Evolutionary conservation across 2,797 vertebrate species (phyloP).

Genomic region (Falco novaeseelandiae): DNA sequence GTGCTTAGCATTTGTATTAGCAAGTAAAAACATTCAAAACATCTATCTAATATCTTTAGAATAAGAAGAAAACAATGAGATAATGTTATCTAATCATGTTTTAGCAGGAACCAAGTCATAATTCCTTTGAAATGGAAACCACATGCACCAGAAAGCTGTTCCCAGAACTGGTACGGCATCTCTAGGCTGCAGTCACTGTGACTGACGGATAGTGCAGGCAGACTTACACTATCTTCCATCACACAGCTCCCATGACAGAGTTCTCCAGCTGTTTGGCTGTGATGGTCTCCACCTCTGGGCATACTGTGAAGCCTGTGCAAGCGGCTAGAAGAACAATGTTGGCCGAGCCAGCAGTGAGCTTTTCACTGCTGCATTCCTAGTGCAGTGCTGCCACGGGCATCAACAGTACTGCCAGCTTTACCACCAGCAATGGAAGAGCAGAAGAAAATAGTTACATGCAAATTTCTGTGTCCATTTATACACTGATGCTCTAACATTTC

Average conservation of each 20-base stretch:
- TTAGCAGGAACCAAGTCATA: neutral
- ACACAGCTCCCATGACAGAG: too few relatives aligned
- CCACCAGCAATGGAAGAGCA: too few relatives aligned
- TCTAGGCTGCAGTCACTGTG: neutral
- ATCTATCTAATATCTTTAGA: neutral
- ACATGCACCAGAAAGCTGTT: neutral
- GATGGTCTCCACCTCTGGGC: neutral
- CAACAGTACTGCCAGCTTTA: accelerated
- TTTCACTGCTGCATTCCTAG: neutral
- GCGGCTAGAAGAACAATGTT: neutral
- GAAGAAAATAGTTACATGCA: neutral
- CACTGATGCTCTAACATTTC: neutral
- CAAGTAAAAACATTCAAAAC: neutral
- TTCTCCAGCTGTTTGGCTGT: neutral
- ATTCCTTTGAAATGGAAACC: neutral
- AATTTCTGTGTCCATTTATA: neutral
- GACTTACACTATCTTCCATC: neutral
- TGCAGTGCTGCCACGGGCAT: neutral
- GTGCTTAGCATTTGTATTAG: neutral
- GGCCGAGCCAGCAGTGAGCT: neutral
- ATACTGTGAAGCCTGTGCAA: neutral
- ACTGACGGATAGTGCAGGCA: neutral
- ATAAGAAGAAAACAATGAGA: neutral
- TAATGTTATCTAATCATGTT: neutral
- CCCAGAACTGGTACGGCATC: neutral